Evolutionary conservation across 2,113 vertebrate genomes (phyloP).

Genomic region (Hippocampus mohnikei): DNA sequence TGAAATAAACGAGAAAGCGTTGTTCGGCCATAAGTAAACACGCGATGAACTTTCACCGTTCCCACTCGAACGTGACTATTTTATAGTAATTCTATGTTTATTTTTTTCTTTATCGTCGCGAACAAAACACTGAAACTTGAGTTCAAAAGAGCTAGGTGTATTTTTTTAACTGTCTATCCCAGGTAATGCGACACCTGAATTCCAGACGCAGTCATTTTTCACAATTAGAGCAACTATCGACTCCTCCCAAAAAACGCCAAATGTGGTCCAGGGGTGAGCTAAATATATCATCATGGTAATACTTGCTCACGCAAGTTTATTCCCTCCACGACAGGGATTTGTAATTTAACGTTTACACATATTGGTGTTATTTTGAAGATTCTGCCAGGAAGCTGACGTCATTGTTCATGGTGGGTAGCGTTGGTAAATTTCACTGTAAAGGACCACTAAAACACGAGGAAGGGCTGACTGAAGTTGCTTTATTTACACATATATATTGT

Average conservation of each 20-base stretch:
- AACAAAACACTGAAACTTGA: not conserved
- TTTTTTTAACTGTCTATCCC: not conserved
- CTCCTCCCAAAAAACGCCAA: not conserved
- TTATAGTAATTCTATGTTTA: not conserved
- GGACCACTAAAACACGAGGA: not conserved
- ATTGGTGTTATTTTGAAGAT: not conserved
- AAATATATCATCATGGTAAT: not conserved
- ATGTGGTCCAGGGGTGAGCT: too few relatives aligned
- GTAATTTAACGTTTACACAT: not conserved
- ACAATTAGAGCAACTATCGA: not conserved
- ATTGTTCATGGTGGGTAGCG: not conserved
- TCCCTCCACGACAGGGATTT: not conserved
- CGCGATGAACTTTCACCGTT: not conserved
- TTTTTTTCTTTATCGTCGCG: not conserved
- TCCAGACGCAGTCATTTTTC: not conserved
- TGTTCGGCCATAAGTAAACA: conserved; percentile 11
- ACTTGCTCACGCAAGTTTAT: not conserved
- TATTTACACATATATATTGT: not conserved
- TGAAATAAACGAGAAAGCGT: not conserved
- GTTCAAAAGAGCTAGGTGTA: not conserved
- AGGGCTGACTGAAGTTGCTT: not conserved
- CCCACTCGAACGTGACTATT: not conserved
- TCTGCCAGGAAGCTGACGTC: not conserved
- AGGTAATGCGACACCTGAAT: conserved; percentile 4
- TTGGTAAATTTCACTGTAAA: too few relatives aligned